Conservation (phyloP, 2,797 vertebrate species). For the Parauchenoglanis ngamensis region DNA sequence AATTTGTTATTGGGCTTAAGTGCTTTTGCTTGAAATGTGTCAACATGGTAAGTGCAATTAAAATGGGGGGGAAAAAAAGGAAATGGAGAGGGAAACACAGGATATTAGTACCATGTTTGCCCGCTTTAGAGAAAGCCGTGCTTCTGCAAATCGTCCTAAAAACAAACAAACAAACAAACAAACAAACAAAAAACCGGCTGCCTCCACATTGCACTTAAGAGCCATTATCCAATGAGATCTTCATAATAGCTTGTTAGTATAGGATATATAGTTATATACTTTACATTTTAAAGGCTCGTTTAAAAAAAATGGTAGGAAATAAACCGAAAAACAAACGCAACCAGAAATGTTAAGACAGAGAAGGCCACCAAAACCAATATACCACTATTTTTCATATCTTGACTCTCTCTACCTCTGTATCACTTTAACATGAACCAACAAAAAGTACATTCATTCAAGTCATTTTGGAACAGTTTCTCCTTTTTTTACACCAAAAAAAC, state of each 20-base stretch:
- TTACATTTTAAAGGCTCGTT: conserved; percentile 78
- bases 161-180: neutral
- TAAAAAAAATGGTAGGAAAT: conserved; percentile 57
- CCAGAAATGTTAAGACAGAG: conserved; percentile 65
- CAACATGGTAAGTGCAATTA: conserved; percentile 78
- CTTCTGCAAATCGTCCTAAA: conserved; percentile 65
- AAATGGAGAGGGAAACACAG: conserved; percentile 53
- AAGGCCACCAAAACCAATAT: conserved; percentile 72
- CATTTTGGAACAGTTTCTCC: conserved; percentile 76
- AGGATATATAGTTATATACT: conserved; percentile 68
- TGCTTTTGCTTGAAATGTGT: conserved; percentile 77
- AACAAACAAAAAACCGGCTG: conserved; percentile 60
- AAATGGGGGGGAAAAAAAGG: conserved; percentile 62
- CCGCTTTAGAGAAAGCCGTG: conserved; percentile 64
- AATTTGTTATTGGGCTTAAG: conserved; percentile 68
- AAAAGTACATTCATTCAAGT: conserved; percentile 86
- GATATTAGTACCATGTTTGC: conserved; percentile 75
- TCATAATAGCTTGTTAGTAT: conserved; percentile 73
- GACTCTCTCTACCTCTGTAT: conserved; percentile 70
- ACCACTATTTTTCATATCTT: conserved; percentile 62
- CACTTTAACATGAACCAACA: conserved; percentile 72
- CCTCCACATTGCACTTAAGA: conserved; percentile 75
- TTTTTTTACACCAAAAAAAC: conserved; percentile 18
- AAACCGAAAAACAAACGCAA: conserved; percentile 41
- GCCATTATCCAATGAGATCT: conserved; percentile 61